phyloP scores from a whole-genome alignment of 2,113 vertebrate genomes.

The Ptilorrhoa leucosticta region DNA sequence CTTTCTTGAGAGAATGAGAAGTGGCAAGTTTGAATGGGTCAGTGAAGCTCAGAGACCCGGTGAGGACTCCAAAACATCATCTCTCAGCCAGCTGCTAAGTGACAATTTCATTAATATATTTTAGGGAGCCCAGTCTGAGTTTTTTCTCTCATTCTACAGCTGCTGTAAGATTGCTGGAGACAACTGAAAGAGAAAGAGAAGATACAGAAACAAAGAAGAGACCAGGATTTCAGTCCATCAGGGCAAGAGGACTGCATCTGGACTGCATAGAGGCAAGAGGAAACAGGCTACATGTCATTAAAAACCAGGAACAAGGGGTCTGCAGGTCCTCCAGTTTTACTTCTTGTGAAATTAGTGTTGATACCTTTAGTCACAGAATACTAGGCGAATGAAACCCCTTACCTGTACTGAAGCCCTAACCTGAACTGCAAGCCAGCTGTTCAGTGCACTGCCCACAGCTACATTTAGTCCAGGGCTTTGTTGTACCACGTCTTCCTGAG shows the following conservation, averaged over 20 bases:
- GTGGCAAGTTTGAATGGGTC: not conserved
- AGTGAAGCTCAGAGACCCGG: not conserved
- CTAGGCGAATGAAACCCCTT: not conserved
- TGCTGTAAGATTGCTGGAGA: not conserved
- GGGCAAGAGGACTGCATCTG: not conserved
- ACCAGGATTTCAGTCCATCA: not conserved
- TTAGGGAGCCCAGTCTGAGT: not conserved
- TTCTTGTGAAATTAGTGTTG: not conserved
- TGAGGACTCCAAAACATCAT: not conserved
- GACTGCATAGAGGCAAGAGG: not conserved
- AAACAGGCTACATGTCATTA: not conserved
- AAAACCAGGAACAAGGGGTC: not conserved
- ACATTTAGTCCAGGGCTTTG: constrained; percentile 41
- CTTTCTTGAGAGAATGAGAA: not conserved
- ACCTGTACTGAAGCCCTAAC: not conserved
- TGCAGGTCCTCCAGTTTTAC: not conserved
- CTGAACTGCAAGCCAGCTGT: constrained; percentile 35
- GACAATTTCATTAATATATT: not conserved
- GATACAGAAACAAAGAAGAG: not conserved
- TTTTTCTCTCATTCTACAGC: not conserved
- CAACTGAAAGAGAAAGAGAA: not conserved
- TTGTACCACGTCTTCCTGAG: constrained; percentile 55
- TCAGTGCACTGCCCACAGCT: not conserved
- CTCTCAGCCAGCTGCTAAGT: not conserved
- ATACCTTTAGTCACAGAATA: not conserved